phyloP scores from a whole-genome alignment of 2,888 invertebrate genomes.

The Synergus japonicus region DNA sequence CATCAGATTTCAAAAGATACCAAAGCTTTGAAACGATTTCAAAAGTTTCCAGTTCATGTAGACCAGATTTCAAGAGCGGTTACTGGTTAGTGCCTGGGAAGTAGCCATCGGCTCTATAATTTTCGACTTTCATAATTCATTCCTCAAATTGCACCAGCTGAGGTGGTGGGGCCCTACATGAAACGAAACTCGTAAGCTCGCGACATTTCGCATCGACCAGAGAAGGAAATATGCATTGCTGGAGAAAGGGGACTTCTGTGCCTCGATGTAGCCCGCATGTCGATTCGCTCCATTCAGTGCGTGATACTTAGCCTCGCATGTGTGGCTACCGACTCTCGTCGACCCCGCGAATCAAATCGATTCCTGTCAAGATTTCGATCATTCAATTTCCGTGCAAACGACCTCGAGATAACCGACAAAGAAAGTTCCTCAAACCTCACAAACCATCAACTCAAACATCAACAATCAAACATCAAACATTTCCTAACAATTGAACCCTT shows the following conservation, averaged over 20 bases:
- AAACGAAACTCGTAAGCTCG: slow-evolving; percentile 41
- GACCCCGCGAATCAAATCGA: slow-evolving; percentile 15
- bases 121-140: slow-evolving; percentile 10
- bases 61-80: too few relatives aligned
- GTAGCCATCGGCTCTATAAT: neutral
- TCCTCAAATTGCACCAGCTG: slow-evolving; percentile 29
- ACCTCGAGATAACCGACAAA: neutral
- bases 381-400: neutral
- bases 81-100: neutral
- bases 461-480: neutral
- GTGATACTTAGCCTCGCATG: slow-evolving; percentile 69
- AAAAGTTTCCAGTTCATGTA: too few relatives aligned
- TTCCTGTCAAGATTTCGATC: neutral
- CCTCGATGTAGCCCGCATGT: slow-evolving; percentile 58
- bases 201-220: slow-evolving; percentile 57
- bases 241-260: slow-evolving; percentile 71
- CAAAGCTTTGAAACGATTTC: too few relatives aligned
- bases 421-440: neutral
- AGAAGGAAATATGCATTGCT: slow-evolving; percentile 63
- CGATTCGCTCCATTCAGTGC: slow-evolving; percentile 74
- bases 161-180: slow-evolving; percentile 49
- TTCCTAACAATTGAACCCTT: neutral
- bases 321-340: slow-evolving; percentile 56
- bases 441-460: neutral
- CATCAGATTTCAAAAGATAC: too few relatives aligned